phyloP scores from a whole-genome alignment of 2,113 vertebrate species.

The Planiliza haematocheilus region DNA sequence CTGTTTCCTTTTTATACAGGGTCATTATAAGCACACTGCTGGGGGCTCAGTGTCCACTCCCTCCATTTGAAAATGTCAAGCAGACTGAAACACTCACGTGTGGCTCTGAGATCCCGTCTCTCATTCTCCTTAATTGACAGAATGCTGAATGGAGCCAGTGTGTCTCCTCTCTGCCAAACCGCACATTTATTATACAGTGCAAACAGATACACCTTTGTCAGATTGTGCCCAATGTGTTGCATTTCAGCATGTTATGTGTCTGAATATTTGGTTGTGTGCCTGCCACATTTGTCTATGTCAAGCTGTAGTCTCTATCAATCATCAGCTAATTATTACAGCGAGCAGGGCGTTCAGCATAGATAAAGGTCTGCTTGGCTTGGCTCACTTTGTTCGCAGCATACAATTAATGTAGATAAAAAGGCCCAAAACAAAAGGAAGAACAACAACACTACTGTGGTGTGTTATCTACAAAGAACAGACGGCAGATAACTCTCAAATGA shows the following conservation, averaged over 20 bases:
- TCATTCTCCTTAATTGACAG: slow-evolving; percentile 19
- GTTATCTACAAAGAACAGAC: slow-evolving; percentile 33
- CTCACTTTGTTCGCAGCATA: slow-evolving; percentile 51
- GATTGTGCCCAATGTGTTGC: background rate
- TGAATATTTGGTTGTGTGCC: background rate
- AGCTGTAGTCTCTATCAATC: slow-evolving; percentile 51
- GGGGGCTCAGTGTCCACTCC: background rate
- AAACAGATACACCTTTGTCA: slow-evolving; percentile 29
- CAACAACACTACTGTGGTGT: background rate
- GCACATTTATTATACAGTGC: background rate
- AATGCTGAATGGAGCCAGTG: background rate
- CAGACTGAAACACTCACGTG: background rate
- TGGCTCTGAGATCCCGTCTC: slow-evolving; percentile 9
- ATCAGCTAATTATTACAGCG: slow-evolving; percentile 58
- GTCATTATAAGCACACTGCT: background rate
- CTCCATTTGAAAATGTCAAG: background rate
- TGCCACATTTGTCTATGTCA: slow-evolving; percentile 48
- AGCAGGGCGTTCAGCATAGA: slow-evolving; percentile 58
- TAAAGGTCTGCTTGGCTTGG: slow-evolving; percentile 28
- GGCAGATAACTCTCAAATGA: background rate
- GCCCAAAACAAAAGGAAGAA: slow-evolving; percentile 23
- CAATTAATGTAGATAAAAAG: slow-evolving; percentile 56
- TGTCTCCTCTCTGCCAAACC: slow-evolving; percentile 15
- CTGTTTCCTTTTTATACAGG: background rate
- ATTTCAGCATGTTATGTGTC: background rate